Percentiles rank a stretch among this genome's conserved stretches.
phyloP scores from a whole-genome alignment of 1,140 invertebrate genomes.

The Leptopilina clavipes region DNA sequence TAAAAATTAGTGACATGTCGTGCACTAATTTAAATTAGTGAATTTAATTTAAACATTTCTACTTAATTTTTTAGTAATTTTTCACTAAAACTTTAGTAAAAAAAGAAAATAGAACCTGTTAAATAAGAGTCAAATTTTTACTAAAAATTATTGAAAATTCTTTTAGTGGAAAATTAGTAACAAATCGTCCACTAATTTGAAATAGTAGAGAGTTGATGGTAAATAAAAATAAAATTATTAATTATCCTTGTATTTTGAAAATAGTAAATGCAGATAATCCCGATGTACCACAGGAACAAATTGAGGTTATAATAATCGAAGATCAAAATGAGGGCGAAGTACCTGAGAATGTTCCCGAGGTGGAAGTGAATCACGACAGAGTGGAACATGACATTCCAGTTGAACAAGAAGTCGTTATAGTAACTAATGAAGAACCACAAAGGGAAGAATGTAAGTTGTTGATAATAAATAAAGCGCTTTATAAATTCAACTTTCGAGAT shows the following conservation, averaged over 20 bases:
- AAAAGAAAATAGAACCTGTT: too few relatives aligned
- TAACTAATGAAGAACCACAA: not conserved
- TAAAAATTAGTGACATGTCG: too few relatives aligned
- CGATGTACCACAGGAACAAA: not conserved
- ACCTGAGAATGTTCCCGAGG: constrained; percentile 1
- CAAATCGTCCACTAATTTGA: too few relatives aligned
- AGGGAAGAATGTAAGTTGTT: constrained; percentile 3
- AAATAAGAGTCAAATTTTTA: too few relatives aligned
- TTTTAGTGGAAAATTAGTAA: too few relatives aligned
- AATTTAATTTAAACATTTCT: too few relatives aligned
- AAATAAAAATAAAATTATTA: too few relatives aligned
- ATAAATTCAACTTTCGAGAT: not conserved
- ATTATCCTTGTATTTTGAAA: not conserved
- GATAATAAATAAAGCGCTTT: not conserved
- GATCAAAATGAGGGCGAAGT: not conserved
- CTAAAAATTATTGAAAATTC: too few relatives aligned
- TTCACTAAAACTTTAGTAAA: too few relatives aligned
- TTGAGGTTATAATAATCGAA: not conserved
- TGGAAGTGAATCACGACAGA: not conserved
- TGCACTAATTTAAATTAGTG: too few relatives aligned
- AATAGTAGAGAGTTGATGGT: too few relatives aligned
- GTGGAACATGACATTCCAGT: constrained; percentile 6
- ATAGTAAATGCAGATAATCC: constrained; percentile 2
- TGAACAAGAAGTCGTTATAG: constrained; percentile 29
- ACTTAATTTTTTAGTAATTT: too few relatives aligned